Base-by-base conservation (phyloP, 1,140 invertebrate genomes). In the Drosophila navojoa region DNA sequence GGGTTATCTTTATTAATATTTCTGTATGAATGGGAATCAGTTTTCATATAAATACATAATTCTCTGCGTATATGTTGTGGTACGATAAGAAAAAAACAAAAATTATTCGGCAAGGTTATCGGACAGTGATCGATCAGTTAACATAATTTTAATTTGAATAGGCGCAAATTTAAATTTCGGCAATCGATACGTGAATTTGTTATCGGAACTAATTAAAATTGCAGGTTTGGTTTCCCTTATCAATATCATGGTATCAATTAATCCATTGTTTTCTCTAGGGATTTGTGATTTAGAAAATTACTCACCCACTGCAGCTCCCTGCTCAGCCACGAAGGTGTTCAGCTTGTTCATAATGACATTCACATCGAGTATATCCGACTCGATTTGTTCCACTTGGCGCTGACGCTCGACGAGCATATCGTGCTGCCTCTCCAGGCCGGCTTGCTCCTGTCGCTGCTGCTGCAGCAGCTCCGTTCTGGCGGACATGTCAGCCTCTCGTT, bases 261-360 rank as follows among this genome's bases (percentile, higher is more conserved):
- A 44, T 15, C 1, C 1, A 44, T 15, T 44, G 4, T 44, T 15
- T 15, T 44, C 2, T 16, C 42, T 15, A 44, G 0, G 13, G 38
- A n/a, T 32, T 32, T 32, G 1, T 19, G 15, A 16, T 45, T 25
- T 44, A 1, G 10, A 45, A 6, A 45, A 19, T 9, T 38, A 90
- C 94, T 94, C 94, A 98, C 97, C 97, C 78, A 98, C 94, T 61
- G 94, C 93, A 75, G 97, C 95, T 38, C 95, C 96, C 93, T 99
- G 98, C 77, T 96, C 94, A 86, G 96, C 93, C 1, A 98, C 96
- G 82, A 98, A 92, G 45, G 94, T 94, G 4, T 95, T 95, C n/a
- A 99, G 93, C 78, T 98, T 96, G 68, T 96, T 95, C 95, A 98
- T 98, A 58, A 99, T 98, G 91, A 97, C 95, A 92, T 98, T 98